phyloP scores from a whole-genome alignment of 2,888 invertebrate species.

The Lepidochrysops patricia region DNA sequence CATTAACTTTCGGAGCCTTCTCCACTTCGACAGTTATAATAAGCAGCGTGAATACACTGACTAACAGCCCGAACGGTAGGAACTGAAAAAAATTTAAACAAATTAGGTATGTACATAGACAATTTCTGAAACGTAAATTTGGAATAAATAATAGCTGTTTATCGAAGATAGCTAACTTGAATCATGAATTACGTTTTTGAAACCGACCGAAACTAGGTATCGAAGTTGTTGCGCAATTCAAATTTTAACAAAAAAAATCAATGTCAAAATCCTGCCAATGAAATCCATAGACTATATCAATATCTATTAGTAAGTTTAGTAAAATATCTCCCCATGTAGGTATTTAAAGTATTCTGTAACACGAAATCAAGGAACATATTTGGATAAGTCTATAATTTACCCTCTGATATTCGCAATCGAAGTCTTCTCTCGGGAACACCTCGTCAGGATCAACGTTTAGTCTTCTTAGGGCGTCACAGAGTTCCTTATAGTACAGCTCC shows the following conservation, averaged over 20 bases:
- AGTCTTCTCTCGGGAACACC: constrained; percentile 29
- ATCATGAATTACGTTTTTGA: too few relatives aligned
- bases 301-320: too few relatives aligned
- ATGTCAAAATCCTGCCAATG: too few relatives aligned
- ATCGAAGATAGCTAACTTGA: neutral
- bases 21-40: constrained; percentile 24
- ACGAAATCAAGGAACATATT: neutral
- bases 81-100: constrained; percentile 18
- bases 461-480: constrained; percentile 25
- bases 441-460: constrained; percentile 27
- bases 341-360: too few relatives aligned
- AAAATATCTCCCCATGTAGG: too few relatives aligned
- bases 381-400: constrained; percentile 20
- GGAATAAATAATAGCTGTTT: too few relatives aligned
- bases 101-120: too few relatives aligned
- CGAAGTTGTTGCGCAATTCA: too few relatives aligned
- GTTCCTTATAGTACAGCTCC: constrained; percentile 31
- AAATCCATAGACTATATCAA: too few relatives aligned
- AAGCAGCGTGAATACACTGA: constrained; percentile 22
- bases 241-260: too few relatives aligned
- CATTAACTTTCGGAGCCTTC: constrained; percentile 23
- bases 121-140: too few relatives aligned
- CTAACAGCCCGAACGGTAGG: constrained; percentile 23
- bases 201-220: too few relatives aligned
- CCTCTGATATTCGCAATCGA: constrained; percentile 30